Evolutionary conservation across 2,797 vertebrate species (phyloP).

Genomic region (Oryzias dopingdopingensis): DNA sequence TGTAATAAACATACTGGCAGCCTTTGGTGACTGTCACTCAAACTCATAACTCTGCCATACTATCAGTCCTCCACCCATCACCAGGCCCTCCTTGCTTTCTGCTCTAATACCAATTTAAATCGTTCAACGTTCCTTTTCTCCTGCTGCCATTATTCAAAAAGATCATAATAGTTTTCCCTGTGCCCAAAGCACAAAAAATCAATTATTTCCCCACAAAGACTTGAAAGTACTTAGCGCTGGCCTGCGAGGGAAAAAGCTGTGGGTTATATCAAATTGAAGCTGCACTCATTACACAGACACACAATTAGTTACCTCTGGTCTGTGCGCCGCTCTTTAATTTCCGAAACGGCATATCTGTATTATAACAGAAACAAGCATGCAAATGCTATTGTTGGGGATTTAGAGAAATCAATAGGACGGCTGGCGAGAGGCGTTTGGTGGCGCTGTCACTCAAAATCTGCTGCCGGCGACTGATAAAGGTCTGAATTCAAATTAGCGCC

Average conservation of each 20-base stretch:
- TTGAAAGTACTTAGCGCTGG: slow-evolving; percentile 99
- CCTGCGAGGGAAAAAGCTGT: slow-evolving; percentile 98
- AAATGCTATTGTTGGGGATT: slow-evolving; percentile 99
- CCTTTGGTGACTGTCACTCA: slow-evolving; percentile 97
- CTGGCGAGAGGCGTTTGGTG: slow-evolving; percentile 98
- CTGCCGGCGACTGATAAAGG: slow-evolving; percentile 99
- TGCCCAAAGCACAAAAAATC: slow-evolving; percentile 99
- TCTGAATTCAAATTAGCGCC: slow-evolving; percentile 99
- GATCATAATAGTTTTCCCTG: slow-evolving; percentile 99
- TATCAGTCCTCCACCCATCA: slow-evolving; percentile 82
- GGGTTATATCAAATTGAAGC: slow-evolving; percentile 99
- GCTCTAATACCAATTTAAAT: slow-evolving; percentile 99
- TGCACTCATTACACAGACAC: slow-evolving; percentile 99
- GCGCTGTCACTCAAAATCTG: slow-evolving; percentile 98
- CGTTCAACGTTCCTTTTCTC: slow-evolving; percentile 92
- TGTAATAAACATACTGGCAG: slow-evolving; percentile 89
- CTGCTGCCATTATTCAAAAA: slow-evolving; percentile 99
- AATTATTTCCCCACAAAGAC: slow-evolving; percentile 99
- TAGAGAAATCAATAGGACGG: slow-evolving; percentile 99
- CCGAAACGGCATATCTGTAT: slow-evolving; percentile 99
- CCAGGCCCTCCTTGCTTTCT: slow-evolving; percentile 80
- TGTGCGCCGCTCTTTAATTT: slow-evolving; percentile 98
- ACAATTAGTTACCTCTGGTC: slow-evolving; percentile 99
- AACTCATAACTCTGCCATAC: slow-evolving; percentile 66
- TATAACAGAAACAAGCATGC: slow-evolving; percentile 99